A percentile compares a stretch with the other conserved stretches of the same genome.
Evolutionary conservation across 2,797 vertebrate genomes (phyloP).

Genomic region (Harpagifer antarcticus): DNA sequence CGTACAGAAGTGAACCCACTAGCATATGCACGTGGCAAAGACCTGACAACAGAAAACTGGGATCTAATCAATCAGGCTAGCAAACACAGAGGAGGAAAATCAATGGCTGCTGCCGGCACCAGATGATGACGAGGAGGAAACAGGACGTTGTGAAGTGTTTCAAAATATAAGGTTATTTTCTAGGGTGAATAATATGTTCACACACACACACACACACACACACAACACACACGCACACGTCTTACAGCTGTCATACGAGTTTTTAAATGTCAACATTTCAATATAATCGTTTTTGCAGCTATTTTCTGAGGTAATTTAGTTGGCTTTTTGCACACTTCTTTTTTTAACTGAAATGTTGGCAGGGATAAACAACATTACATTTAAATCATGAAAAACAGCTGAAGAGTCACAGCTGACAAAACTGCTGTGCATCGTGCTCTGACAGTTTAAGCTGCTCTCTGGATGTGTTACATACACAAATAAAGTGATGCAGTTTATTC

Average conservation of each 20-base stretch:
- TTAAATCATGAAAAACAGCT: constrained; percentile 20
- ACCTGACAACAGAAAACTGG: constrained; percentile 31
- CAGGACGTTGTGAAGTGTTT: constrained; percentile 5
- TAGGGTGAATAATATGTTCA: not conserved
- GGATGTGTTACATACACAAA: constrained; percentile 10
- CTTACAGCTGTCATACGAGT: constrained; percentile 7
- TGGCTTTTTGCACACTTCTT: not conserved
- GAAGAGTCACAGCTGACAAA: constrained; percentile 26
- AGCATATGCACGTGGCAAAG: constrained; percentile 14
- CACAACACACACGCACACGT: too few species aligned
- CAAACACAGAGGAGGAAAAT: constrained; percentile 31
- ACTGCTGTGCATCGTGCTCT: not conserved
- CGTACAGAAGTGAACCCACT: constrained; percentile 22
- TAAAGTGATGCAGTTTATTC: constrained; percentile 15
- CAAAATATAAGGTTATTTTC: constrained; percentile 6
- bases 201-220: constrained; percentile 12
- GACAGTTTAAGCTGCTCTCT: constrained; percentile 19
- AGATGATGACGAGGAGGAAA: constrained; percentile 17
- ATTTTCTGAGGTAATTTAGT: constrained; percentile 8
- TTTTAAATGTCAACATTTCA: constrained; percentile 10
- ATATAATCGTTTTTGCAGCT: not conserved
- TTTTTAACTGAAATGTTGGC: not conserved
- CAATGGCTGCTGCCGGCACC: constrained; percentile 17
- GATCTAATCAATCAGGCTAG: constrained; percentile 48
- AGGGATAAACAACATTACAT: constrained; percentile 18